phyloP scores from a whole-genome alignment of 2,113 vertebrate species.

The Istiophorus platypterus region DNA sequence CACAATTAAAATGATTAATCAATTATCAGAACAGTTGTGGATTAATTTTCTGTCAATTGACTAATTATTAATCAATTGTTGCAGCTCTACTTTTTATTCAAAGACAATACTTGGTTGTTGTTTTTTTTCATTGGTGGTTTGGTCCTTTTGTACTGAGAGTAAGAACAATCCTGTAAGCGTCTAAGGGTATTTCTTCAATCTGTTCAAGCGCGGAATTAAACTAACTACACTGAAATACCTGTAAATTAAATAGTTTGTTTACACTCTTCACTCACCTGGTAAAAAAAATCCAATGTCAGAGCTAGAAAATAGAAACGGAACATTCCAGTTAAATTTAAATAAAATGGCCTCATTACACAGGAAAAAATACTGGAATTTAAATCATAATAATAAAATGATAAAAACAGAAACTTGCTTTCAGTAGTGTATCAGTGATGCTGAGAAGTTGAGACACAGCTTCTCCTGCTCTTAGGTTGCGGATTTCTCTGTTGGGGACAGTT shows the following conservation, averaged over 20 bases:
- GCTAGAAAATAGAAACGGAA: background rate
- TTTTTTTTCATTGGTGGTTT: background rate
- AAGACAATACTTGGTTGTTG: background rate
- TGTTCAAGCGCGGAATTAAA: background rate
- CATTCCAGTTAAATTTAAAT: background rate
- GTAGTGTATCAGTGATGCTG: conserved; percentile 16
- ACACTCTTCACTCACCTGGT: too few relatives aligned
- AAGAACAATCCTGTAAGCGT: background rate
- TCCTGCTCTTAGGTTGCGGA: background rate
- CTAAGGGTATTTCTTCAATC: background rate
- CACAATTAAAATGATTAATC: background rate
- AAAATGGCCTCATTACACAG: background rate
- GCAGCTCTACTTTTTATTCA: background rate
- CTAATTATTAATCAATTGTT: too few relatives aligned
- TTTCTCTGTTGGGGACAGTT: background rate
- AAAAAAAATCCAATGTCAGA: background rate
- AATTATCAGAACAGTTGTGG: background rate
- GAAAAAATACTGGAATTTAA: too few relatives aligned
- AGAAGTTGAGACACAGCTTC: conserved; percentile 24
- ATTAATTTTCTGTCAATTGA: background rate
- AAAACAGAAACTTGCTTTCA: conserved; percentile 40
- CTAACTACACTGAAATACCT: background rate
- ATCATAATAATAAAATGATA: background rate
- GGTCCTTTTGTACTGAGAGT: background rate
- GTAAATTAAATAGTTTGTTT: background rate